A percentile compares a stretch with the other conserved stretches of the same genome.
phyloP scores from a whole-genome alignment of 1,140 invertebrate species.

The Brachionus manjavacas region DNA sequence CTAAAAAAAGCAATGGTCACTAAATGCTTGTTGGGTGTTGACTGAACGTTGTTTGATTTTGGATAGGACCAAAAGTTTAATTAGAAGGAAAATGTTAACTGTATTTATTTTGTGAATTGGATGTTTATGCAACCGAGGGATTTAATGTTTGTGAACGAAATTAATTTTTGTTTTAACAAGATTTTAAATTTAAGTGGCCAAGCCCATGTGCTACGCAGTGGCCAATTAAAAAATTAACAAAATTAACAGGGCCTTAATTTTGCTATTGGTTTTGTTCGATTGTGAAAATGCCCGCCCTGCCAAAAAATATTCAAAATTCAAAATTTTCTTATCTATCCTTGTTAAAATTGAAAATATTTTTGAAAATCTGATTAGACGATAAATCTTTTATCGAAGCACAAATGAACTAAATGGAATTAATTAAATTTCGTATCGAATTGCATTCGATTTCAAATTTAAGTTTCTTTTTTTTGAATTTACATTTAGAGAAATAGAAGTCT shows the following conservation, averaged over 20 bases:
- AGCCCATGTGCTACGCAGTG: background rate
- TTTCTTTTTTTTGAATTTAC: background rate
- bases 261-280: background rate
- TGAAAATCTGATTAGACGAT: constrained; percentile 23
- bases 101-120: background rate
- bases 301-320: background rate
- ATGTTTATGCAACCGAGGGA: background rate
- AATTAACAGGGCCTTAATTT: background rate
- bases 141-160: background rate
- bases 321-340: constrained; percentile 5
- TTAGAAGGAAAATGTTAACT: constrained; percentile 28
- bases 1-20: background rate
- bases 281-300: background rate
- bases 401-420: background rate
- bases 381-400: constrained; percentile 7
- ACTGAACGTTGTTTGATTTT: background rate
- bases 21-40: background rate
- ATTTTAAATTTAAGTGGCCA: background rate
- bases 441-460: constrained; percentile 11
- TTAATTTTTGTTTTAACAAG: background rate
- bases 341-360: constrained; percentile 10
- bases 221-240: background rate
- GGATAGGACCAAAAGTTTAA: background rate
- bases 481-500: background rate
- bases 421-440: constrained; percentile 27